These are phyloP conservation scores for Coenobita brevimanus DNA, from an alignment of 1,140 invertebrate genomes.

Conservation along the genomic window DNA sequence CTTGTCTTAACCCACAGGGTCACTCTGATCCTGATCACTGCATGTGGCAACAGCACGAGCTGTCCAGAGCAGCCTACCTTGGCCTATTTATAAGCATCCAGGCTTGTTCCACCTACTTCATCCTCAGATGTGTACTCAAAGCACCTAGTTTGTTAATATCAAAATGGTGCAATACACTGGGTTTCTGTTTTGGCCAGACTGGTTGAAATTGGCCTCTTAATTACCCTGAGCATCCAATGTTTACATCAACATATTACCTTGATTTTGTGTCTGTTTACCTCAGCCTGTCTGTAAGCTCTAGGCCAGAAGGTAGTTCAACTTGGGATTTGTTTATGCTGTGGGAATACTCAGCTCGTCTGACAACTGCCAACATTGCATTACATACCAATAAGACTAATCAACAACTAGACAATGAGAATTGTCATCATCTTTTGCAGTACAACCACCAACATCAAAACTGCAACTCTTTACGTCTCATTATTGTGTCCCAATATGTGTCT, in stretches of 20 bases:
- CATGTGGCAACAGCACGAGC: constrained; percentile 24
- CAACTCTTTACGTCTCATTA: background rate
- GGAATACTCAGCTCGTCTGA: background rate
- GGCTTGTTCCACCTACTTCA: too few relatives aligned
- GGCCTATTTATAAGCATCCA: too few relatives aligned
- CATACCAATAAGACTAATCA: constrained; percentile 44
- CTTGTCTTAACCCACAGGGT: constrained; percentile 53
- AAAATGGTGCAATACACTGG: too few relatives aligned
- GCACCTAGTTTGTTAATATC: too few relatives aligned
- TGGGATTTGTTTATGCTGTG: background rate
- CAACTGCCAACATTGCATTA: constrained; percentile 21
- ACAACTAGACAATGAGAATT: constrained; percentile 25
- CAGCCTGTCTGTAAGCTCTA: constrained; percentile 1
- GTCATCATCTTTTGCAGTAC: background rate
- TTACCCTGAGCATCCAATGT: too few relatives aligned
- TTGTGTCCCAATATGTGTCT: background rate
- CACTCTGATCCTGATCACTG: constrained; percentile 35
- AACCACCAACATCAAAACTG: constrained; percentile 19
- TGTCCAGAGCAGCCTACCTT: background rate
- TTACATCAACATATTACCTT: too few relatives aligned
- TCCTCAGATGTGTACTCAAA: too few relatives aligned
- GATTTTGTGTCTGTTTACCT: background rate
- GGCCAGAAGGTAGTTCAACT: background rate
- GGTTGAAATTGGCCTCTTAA: too few relatives aligned
- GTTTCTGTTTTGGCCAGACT: too few relatives aligned